A percentile compares a stretch with the other conserved stretches of the same genome.
Conservation (phyloP, 1,140 invertebrate genomes). For the Lucilia cuprina region DNA sequence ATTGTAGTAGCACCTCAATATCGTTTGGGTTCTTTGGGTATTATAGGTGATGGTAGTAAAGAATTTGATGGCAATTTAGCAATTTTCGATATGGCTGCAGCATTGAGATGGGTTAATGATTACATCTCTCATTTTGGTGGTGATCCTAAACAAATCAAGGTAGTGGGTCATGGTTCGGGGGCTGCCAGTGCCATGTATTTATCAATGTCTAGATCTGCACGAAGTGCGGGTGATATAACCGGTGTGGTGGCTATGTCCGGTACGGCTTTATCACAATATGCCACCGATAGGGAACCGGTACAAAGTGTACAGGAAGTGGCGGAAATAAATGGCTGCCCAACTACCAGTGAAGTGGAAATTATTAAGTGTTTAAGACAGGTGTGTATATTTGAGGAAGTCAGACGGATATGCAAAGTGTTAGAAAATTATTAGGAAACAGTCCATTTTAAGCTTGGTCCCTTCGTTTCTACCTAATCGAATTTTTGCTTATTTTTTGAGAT, state of each 20-base stretch:
- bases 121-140: conserved; percentile 76
- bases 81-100: conserved; percentile 73
- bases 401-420: no score
- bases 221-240: conserved; percentile 64
- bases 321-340: conserved; percentile 65
- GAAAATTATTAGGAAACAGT: no score
- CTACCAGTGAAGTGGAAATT: conserved; percentile 64
- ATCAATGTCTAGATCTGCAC: conserved; percentile 66
- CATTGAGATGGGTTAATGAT: conserved; percentile 71
- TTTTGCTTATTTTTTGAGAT: no score
- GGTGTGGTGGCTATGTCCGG: conserved; percentile 75
- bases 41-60: conserved; percentile 71
- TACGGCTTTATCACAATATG: conserved; percentile 70
- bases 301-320: conserved; percentile 66
- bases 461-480: no score
- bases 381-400: no score
- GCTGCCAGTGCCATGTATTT: conserved; percentile 69
- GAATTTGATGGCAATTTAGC: conserved; percentile 75
- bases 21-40: conserved; percentile 79
- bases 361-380: conserved; percentile 67
- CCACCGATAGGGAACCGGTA: conserved; percentile 67
- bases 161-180: conserved; percentile 75
- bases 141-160: conserved; percentile 70
- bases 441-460: no score
- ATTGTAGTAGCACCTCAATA: conserved; percentile 85